Evolutionary conservation across 2,888 invertebrate genomes (phyloP), one percentile per base, ranked within the genome.

Genomic region (Patella depressa): DNA sequence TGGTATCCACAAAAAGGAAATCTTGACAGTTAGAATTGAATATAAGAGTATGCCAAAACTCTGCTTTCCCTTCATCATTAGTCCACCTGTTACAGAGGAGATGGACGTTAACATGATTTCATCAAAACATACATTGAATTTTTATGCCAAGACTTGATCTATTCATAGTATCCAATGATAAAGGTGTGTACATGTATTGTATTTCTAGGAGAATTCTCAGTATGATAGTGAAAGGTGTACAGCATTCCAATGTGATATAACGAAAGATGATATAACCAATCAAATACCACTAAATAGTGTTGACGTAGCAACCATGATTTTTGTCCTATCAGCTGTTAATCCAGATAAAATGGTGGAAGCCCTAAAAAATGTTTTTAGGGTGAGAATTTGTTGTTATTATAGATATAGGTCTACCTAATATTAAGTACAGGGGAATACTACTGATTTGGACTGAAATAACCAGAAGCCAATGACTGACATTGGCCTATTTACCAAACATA

Each of bases 251-350:
- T 94, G 95, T 84, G 98, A 98, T 92, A 93, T 98, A 77, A 96
- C 97, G 0, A 93, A 93, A 7, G 93, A 94, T 45, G 92, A 94
- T 80, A 93, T 96, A 76, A 93, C 94, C 82, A 91, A 93, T n/a
- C 92, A 94, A 71, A 84, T 92, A 19, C 82, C 84, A 53, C 69
- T 84, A 2, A 83, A 84, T 24, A 83, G 87, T 24, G 93, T 97
- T 1, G 96, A 98, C 90, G 93, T 98, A 53, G 94, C 95, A 2
- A 97, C 98, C 24, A 92, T 98, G 89, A 96, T 99, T 81, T 99
- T 99, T 93, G 98, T 99, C 0, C 91, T 99, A 59, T 99, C 99
- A 0, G 96, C 99, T 0, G 95, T 99, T 83, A 95, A 96, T 92
- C 99, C 99, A 0, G 93, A 94, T 0, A 96, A 96, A 89, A 97